Conservation (phyloP, 1,140 invertebrate genomes). For the Orchesella cincta region DNA sequence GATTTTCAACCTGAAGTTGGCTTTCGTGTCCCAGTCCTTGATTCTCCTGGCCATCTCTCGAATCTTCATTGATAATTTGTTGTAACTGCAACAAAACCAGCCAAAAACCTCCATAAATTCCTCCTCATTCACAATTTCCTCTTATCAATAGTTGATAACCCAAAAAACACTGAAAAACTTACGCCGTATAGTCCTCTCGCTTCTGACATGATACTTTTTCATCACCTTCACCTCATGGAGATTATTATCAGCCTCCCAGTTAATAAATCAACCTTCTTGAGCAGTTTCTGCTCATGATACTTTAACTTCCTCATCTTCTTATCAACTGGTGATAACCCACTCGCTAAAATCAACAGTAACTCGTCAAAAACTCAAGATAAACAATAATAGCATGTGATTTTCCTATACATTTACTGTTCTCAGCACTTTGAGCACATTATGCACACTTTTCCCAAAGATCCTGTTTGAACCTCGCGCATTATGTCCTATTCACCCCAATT, state of each 20-base stretch:
- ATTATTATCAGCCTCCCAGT: constrained; percentile 96
- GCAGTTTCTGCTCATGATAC: constrained; percentile 93
- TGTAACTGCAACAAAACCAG: constrained; percentile 75
- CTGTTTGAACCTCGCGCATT: too few relatives aligned
- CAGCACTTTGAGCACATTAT: too few relatives aligned
- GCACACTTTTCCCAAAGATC: too few relatives aligned
- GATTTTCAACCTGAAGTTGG: constrained; percentile 84
- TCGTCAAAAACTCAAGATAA: too few relatives aligned
- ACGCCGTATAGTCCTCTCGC: constrained; percentile 94
- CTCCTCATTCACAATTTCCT: not conserved
- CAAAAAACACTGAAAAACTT: constrained; percentile 57
- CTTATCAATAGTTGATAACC: not conserved
- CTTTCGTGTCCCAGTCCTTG: constrained; percentile 81
- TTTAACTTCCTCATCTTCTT: constrained; percentile 96
- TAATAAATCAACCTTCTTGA: constrained; percentile 99
- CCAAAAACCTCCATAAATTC: not conserved
- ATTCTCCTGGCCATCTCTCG: constrained; percentile 87
- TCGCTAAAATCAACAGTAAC: too few relatives aligned
- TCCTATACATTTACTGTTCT: too few relatives aligned
- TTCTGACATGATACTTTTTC: constrained; percentile 88
- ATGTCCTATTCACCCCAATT: too few relatives aligned
- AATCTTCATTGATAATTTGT: constrained; percentile 86
- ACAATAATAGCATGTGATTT: too few relatives aligned
- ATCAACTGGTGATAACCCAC: too few relatives aligned
- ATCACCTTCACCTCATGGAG: constrained; percentile 91